Evolutionary conservation across 2,113 vertebrate genomes (phyloP).

Genomic region (Poecile atricapillus): DNA sequence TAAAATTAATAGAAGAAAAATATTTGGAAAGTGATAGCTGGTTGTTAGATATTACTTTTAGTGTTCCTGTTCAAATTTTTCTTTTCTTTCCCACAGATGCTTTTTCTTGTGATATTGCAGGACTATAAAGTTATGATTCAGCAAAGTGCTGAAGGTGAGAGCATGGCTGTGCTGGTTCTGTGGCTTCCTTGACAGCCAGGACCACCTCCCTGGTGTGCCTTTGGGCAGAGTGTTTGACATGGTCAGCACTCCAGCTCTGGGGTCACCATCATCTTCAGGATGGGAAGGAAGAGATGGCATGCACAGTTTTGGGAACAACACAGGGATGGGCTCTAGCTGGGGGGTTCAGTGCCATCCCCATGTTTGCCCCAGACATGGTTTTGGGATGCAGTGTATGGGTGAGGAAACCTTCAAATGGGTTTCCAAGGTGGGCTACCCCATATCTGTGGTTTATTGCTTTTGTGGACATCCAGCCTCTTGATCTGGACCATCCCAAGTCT

Average conservation of each 20-base stretch:
- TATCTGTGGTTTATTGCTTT: background rate
- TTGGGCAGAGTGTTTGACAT: background rate
- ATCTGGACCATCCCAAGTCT: background rate
- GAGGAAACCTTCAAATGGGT: background rate
- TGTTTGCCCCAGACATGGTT: background rate
- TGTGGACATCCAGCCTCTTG: background rate
- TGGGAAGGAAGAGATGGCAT: background rate
- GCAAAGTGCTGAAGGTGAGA: background rate
- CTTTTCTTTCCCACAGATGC: background rate
- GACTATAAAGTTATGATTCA: background rate
- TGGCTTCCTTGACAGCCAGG: fast-evolving
- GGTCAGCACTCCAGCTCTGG: background rate
- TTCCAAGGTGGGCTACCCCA: background rate
- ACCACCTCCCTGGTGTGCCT: fast-evolving
- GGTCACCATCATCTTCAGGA: background rate
- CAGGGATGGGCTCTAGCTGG: fast-evolving
- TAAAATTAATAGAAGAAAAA: constrained; percentile 66
- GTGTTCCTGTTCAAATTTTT: constrained; percentile 42
- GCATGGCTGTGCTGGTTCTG: fast-evolving
- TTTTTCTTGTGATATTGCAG: background rate
- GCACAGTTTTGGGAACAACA: fast-evolving
- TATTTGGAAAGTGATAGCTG: constrained; percentile 55
- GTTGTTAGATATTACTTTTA: constrained; percentile 49
- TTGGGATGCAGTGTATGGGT: background rate
- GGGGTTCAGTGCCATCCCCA: fast-evolving